Percentiles rank a stretch among this genome's conserved stretches.
phyloP scores from a whole-genome alignment of 1,140 invertebrate genomes.

The Drosophila simulans region DNA sequence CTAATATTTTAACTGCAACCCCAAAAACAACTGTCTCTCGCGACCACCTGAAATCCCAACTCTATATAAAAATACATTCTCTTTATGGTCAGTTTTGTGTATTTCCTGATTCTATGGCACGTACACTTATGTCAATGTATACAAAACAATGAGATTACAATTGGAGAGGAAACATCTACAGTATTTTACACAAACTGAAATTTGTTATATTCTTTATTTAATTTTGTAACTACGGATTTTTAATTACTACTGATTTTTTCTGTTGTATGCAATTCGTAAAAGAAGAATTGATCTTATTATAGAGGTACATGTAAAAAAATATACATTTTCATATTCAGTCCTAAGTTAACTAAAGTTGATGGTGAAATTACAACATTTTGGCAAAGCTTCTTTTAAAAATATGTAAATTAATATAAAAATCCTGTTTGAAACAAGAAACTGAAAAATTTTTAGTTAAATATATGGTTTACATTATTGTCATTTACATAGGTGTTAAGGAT shows the following conservation, averaged over 20 bases:
- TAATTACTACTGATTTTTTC: no score
- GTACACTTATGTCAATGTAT: conserved; percentile 43
- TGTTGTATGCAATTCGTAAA: no score
- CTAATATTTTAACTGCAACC: conserved; percentile 45
- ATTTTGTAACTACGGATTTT: not conserved
- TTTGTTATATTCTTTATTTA: conserved; percentile 4
- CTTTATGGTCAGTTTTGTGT: conserved; percentile 58
- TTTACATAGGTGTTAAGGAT: conserved; percentile 3
- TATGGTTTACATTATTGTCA: conserved; percentile 32
- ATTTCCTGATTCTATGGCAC: conserved; percentile 73
- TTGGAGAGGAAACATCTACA: conserved; percentile 19
- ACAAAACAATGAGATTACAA: conserved; percentile 77
- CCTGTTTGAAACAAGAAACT: conserved; percentile 12
- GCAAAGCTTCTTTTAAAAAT: conserved; percentile 6
- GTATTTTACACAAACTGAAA: conserved; percentile 18
- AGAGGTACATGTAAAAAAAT: conserved; percentile 11
- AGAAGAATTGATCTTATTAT: not conserved
- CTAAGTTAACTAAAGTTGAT: not conserved
- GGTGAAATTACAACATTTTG: conserved; percentile 5
- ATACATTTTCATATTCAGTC: conserved; percentile 2
- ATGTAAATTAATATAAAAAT: not conserved
- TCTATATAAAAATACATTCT: conserved; percentile 21
- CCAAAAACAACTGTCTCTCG: conserved; percentile 2
- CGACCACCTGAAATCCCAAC: not conserved
- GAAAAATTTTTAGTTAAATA: not conserved